Evolutionary conservation across 1,140 invertebrate species (phyloP).

Genomic region (Eurosta solidaginis): DNA sequence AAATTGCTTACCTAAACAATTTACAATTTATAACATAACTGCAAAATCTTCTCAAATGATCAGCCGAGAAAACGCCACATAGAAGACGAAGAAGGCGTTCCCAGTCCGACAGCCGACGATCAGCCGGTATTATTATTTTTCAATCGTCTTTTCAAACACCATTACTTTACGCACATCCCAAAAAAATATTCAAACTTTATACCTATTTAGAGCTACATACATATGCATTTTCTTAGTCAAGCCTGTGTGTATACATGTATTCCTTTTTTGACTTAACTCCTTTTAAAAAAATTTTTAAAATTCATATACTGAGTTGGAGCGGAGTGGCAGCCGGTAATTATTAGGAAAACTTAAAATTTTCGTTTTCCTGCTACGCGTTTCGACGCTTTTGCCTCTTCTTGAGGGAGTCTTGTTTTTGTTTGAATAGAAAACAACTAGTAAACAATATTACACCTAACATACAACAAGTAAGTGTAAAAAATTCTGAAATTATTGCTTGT

Average conservation of each 20-base stretch:
- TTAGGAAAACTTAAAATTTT: too few relatives aligned
- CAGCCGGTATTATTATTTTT: slow-evolving; percentile 64
- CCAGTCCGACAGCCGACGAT: slow-evolving; percentile 69
- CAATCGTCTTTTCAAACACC: not conserved
- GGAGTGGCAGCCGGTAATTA: too few relatives aligned
- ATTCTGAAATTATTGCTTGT: too few relatives aligned
- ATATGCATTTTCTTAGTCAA: slow-evolving; percentile 27
- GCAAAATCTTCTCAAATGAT: not conserved
- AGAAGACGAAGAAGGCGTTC: slow-evolving; percentile 58
- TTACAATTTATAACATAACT: not conserved
- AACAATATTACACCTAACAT: too few relatives aligned
- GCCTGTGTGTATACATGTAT: not conserved
- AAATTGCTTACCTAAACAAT: not conserved
- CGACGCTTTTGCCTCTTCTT: too few relatives aligned
- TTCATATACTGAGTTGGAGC: too few relatives aligned
- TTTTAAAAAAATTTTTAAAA: not conserved
- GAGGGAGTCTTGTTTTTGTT: too few relatives aligned
- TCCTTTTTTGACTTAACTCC: not conserved
- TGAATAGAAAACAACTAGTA: too few relatives aligned
- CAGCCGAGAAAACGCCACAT: slow-evolving; percentile 55
- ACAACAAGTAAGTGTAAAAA: too few relatives aligned
- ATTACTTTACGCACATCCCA: slow-evolving; percentile 35
- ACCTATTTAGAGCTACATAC: slow-evolving; percentile 10
- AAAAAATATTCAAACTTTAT: slow-evolving; percentile 30
- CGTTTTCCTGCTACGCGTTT: too few relatives aligned